These are phyloP conservation scores for Pelosia muscerda DNA, from an alignment of 2,888 invertebrate species.

Conservation along the genomic window DNA sequence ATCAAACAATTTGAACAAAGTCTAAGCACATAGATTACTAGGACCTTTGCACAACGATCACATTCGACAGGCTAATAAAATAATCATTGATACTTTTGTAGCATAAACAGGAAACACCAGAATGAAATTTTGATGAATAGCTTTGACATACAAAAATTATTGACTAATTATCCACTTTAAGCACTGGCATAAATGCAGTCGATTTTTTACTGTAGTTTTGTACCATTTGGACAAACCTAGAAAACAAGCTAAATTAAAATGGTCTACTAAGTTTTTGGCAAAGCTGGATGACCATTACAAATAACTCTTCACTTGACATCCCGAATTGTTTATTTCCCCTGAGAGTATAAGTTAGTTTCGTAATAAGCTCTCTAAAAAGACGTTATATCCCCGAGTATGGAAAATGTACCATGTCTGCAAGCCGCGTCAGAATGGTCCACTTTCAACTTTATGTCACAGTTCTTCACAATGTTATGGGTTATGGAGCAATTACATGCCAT, in stretches of 20 bases:
- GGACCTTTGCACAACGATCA: conserved; percentile 31
- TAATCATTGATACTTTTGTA: conserved; percentile 28
- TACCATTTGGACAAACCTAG: not conserved
- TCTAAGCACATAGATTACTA: conserved; percentile 28
- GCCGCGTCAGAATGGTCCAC: conserved; percentile 76
- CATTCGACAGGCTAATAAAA: conserved; percentile 52
- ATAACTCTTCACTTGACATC: conserved; percentile 85
- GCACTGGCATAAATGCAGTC: not conserved
- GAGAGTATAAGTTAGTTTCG: conserved; percentile 69
- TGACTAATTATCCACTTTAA: not conserved
- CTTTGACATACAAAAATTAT: not conserved
- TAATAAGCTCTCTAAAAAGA: conserved; percentile 65
- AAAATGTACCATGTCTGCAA: conserved; percentile 75
- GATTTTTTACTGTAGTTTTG: not conserved
- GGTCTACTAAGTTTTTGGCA: conserved; percentile 23
- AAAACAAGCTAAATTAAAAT: not conserved
- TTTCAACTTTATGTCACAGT: conserved; percentile 79
- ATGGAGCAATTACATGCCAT: conserved; percentile 33
- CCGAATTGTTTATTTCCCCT: conserved; percentile 71
- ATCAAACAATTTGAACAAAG: conserved; percentile 25
- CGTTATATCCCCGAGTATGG: conserved; percentile 65
- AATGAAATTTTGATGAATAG: conserved; percentile 14
- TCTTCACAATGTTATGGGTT: conserved; percentile 41
- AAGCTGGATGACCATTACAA: conserved; percentile 57
- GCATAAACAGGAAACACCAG: conserved; percentile 30